Percentiles rank a stretch among this genome's conserved stretches.
These are phyloP conservation scores for Potorous gilbertii DNA, from an alignment of 2,797 vertebrate species.

Conservation along the genomic window DNA sequence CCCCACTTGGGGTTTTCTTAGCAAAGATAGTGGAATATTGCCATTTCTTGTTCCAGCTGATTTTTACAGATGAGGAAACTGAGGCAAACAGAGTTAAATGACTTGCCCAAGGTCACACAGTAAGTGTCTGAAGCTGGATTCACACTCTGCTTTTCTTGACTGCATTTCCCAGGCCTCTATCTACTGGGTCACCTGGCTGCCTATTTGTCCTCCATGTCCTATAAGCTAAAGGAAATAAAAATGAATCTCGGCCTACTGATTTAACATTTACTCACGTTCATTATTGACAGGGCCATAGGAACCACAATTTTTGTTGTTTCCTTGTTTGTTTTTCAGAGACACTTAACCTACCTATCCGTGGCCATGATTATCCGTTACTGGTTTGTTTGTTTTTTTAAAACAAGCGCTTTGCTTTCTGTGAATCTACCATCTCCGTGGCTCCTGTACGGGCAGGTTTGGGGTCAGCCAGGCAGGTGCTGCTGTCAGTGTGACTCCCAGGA, in stretches of 20 bases:
- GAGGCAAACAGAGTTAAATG: neutral
- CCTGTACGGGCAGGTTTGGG: neutral
- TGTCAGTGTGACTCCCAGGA: neutral
- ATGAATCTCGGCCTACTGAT: neutral
- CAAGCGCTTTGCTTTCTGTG: neutral
- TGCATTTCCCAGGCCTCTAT: neutral
- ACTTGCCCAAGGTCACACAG: neutral
- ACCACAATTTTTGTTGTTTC: neutral
- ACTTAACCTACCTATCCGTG: neutral
- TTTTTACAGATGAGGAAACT: neutral
- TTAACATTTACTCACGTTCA: neutral
- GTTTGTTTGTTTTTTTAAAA: neutral
- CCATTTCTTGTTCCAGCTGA: neutral
- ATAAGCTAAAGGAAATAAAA: neutral
- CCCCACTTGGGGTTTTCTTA: neutral
- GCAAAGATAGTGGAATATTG: neutral
- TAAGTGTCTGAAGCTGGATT: neutral
- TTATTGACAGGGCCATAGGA: neutral
- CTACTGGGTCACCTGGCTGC: no score
- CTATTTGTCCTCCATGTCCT: neutral
- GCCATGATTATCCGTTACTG: neutral
- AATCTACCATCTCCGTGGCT: neutral
- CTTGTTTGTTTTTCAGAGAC: neutral
- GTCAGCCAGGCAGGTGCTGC: neutral
- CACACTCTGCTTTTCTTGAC: neutral